Percentiles rank a stretch among this genome's conserved stretches.
These are phyloP conservation scores for Aphaenogaster floridana DNA, from an alignment of 1,140 invertebrate genomes.

Conservation along the genomic window DNA sequence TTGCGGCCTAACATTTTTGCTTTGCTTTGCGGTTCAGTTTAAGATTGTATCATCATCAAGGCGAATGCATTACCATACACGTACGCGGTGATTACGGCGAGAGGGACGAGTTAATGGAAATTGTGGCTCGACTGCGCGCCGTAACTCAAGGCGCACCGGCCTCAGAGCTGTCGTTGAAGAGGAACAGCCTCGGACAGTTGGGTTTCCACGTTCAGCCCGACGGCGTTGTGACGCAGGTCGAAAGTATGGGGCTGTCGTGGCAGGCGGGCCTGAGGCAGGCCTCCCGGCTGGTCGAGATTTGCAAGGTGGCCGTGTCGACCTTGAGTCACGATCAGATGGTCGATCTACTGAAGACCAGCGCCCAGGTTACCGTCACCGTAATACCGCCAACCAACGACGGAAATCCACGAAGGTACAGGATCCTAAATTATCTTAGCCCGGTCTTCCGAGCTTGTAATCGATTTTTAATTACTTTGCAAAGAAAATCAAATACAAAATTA, in stretches of 20 bases:
- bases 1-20: slow-evolving; percentile 31
- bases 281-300: slow-evolving; percentile 96
- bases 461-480: slow-evolving; percentile 23
- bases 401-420: slow-evolving; percentile 88
- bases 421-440: background rate
- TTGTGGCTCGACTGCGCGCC: slow-evolving; percentile 90
- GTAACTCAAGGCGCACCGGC: slow-evolving; percentile 92
- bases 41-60: slow-evolving; percentile 92
- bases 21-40: slow-evolving; percentile 84
- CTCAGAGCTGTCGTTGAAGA: slow-evolving; percentile 91
- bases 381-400: slow-evolving; percentile 92
- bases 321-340: slow-evolving; percentile 97
- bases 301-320: slow-evolving; percentile 95
- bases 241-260: slow-evolving; percentile 95
- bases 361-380: slow-evolving; percentile 94
- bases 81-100: slow-evolving; percentile 89
- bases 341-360: slow-evolving; percentile 96
- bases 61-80: slow-evolving; percentile 94
- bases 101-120: slow-evolving; percentile 93
- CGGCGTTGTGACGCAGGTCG: slow-evolving; percentile 97
- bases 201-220: slow-evolving; percentile 99
- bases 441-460: background rate
- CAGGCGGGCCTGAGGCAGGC: slow-evolving; percentile 96
- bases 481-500: background rate
- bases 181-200: slow-evolving; percentile 94